A percentile compares a stretch with the other conserved stretches of the same genome.
Evolutionary conservation across 2,113 vertebrate genomes (phyloP).

Genomic region (Semnornis frantzii): DNA sequence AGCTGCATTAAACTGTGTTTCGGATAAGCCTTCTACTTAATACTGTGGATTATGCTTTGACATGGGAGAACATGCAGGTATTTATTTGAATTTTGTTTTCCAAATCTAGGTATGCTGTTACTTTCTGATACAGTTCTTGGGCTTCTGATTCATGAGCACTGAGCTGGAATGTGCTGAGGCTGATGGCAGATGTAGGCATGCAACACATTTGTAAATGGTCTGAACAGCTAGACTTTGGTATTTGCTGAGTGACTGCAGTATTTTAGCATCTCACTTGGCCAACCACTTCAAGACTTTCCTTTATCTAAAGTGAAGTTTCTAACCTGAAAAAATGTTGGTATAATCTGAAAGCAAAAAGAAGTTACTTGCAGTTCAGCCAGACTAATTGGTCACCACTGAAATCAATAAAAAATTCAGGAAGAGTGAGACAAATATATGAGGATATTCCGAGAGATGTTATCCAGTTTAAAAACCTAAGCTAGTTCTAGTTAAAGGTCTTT

Average conservation of each 20-base stretch:
- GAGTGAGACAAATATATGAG: background rate
- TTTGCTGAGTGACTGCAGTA: background rate
- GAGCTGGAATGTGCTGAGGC: background rate
- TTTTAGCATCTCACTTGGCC: background rate
- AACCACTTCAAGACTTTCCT: background rate
- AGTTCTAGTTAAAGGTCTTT: background rate
- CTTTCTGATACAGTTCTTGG: background rate
- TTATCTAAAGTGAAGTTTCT: background rate
- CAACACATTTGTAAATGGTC: background rate
- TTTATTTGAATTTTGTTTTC: background rate
- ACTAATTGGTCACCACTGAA: background rate
- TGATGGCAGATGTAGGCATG: background rate
- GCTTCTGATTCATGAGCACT: background rate
- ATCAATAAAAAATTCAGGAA: background rate
- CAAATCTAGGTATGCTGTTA: background rate
- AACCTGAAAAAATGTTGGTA: background rate
- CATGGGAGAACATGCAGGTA: background rate
- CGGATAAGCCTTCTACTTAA: background rate
- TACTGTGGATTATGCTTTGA: background rate
- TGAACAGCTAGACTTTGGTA: background rate
- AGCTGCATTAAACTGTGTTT: background rate
- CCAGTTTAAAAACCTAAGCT: background rate
- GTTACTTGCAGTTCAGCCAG: background rate
- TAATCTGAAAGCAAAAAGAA: background rate
- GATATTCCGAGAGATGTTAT: background rate